A percentile compares a stretch with the other conserved stretches of the same genome.
These are phyloP conservation scores for Polydrusus pterygomalis DNA, from an alignment of 2,888 invertebrate species.

Conservation along the genomic window DNA sequence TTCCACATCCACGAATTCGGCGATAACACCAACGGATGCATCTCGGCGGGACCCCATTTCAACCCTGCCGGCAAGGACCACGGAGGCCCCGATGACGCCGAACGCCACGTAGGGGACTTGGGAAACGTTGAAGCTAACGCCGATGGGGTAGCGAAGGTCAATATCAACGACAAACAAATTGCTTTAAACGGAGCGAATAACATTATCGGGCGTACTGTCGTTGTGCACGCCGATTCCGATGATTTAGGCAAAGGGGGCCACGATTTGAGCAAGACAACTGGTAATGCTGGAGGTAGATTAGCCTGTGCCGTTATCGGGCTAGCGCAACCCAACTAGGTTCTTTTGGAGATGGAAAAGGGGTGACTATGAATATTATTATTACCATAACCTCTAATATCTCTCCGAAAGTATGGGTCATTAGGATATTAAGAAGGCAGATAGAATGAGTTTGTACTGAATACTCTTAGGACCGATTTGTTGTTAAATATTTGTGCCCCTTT, in stretches of 20 bases:
- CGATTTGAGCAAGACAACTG: conserved; percentile 93
- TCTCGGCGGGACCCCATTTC: conserved; percentile 95
- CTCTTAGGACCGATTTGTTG: not conserved
- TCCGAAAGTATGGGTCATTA: not conserved
- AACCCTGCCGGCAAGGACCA: conserved; percentile 89
- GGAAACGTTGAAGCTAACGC: conserved; percentile 78
- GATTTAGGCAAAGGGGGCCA: conserved; percentile 95
- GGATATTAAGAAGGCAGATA: not conserved
- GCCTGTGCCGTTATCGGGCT: conserved; percentile 94
- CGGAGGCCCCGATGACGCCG: conserved; percentile 83
- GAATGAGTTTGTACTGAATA: not conserved
- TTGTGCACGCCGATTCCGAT: conserved; percentile 94
- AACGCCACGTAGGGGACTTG: conserved; percentile 93
- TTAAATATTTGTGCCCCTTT: not conserved
- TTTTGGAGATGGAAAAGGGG: not conserved
- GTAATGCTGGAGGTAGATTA: conserved; percentile 93
- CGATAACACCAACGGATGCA: conserved; percentile 96
- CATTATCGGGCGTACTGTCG: conserved; percentile 89
- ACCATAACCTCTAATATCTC: conserved; percentile 2
- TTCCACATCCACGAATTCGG: conserved; percentile 98
- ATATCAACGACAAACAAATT: conserved; percentile 78
- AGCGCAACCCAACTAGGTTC: conserved; percentile 70
- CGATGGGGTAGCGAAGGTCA: conserved; percentile 80
- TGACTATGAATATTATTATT: not conserved
- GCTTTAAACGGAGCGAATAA: conserved; percentile 82